Base-by-base conservation (phyloP, 2,888 invertebrate species). In the Leucoma salicis region DNA sequence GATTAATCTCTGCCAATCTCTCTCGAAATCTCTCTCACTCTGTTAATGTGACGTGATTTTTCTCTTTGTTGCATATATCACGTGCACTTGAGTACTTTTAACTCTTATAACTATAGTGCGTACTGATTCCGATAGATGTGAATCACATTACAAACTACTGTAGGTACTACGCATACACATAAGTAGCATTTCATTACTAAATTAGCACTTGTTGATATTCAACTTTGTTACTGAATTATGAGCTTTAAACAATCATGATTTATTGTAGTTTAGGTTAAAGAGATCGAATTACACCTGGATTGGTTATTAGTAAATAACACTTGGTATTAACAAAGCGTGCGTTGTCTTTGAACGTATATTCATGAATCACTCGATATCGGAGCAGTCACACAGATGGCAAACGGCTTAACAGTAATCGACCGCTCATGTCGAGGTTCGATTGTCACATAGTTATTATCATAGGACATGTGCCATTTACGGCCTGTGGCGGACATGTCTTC, bases 131-230 rank as follows among this genome's bases (percentile, higher is more conserved):
- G 28, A 14, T 6, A n/a, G 6, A 11, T 15, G 10, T 41, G 35
- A 35, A 4, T 31, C 18, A 16, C 10, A 28, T 13, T 10, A 7
- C 7, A 7, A 7, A 7, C 1, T 10, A 8, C 5, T 2, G 3
- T 2, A 7, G 2, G 1, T 4, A 13, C 10, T 5, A 10, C 3
- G 6, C 15, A 15, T 8, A n/a, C 7, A 13, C 10, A 31, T 10
- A 33, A 39, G 18, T 33, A 33, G 39, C 21, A 15, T 16, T 29
- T 15, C 15, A 40, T 40, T 40, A 24, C 29, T 12, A 34, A 31
- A 25, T 15, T 12, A 14, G 13, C 11, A 24, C 4, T 25, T 8
- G 6, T 15, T 25, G 14, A 13, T 24, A 8, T 6, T 25, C 25
- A 10, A 13, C 13, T 14, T 29, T 21, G 21, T 21, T 21, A 8